Conservation (phyloP, 2,888 invertebrate species). For the Sinodicranocentrus sp. region DNA sequence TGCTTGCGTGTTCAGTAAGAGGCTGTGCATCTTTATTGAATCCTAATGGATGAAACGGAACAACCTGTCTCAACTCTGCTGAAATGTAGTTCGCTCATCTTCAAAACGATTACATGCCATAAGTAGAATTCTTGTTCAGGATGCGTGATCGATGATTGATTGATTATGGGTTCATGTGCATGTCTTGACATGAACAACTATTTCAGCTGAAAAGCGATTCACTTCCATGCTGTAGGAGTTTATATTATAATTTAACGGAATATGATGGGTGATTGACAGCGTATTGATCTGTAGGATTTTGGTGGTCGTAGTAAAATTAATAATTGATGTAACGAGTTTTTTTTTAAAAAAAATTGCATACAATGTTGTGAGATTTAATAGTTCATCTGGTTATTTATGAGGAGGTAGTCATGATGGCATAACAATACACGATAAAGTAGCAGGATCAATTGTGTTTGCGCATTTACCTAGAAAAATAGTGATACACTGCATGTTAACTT, state of each 20-base stretch:
- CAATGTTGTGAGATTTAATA: no score
- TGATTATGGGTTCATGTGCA: conserved; percentile 35
- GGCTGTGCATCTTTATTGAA: neutral
- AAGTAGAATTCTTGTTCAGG: neutral
- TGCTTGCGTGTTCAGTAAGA: neutral
- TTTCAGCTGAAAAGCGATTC: neutral
- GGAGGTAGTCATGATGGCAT: no score
- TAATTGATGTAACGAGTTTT: no score
- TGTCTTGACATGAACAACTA: conserved; percentile 18
- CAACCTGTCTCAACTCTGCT: neutral
- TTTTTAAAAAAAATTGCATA: no score
- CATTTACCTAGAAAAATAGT: no score
- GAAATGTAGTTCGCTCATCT: neutral
- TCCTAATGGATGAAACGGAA: neutral
- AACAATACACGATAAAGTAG: no score
- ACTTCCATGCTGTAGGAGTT: no score
- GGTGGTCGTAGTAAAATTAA: no score
- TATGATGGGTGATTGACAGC: neutral
- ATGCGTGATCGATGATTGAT: conserved; percentile 34
- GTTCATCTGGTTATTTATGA: no score
- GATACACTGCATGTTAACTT: no score
- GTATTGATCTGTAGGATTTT: neutral
- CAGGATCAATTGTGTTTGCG: no score
- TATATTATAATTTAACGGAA: neutral
- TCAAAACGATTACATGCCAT: neutral